phyloP scores from a whole-genome alignment of 2,797 vertebrate genomes.

The Phyllotis vaccarum region DNA sequence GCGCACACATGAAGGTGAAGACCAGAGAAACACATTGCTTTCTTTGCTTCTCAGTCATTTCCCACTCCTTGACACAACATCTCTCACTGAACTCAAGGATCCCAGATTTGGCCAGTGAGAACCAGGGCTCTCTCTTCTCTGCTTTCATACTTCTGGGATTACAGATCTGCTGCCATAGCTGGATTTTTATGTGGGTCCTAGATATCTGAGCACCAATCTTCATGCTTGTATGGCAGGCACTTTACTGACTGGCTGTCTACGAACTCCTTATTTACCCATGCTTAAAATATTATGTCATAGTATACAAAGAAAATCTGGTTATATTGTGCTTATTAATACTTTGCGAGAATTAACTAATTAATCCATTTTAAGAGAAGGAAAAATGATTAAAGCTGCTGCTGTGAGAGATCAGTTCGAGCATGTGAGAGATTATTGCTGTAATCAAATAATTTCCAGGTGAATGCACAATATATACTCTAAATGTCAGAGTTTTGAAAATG shows the following conservation, averaged over 20 bases:
- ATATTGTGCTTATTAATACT: conserved; percentile 47
- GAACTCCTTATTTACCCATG: conserved; percentile 30
- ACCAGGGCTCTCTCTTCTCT: background rate
- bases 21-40: background rate
- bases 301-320: conserved; percentile 43
- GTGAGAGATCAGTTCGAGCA: conserved; percentile 30
- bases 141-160: background rate
- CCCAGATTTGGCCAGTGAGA: background rate
- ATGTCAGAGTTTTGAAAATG: conserved; percentile 60
- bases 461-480: conserved; percentile 74
- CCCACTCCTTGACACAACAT: background rate
- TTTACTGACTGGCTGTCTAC: background rate
- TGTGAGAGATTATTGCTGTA: conserved; percentile 65
- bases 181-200: background rate
- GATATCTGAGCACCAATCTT: background rate
- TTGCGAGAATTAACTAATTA: conserved; percentile 60
- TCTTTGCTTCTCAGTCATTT: background rate
- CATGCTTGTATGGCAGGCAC: background rate
- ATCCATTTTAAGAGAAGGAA: conserved; percentile 59
- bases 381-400: conserved; percentile 53
- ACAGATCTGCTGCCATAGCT: background rate
- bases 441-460: conserved; percentile 80
- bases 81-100: background rate
- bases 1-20: background rate
- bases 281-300: conserved; percentile 60